Conservation (phyloP, 2,113 vertebrate genomes). For the Gallinago undulata region DNA sequence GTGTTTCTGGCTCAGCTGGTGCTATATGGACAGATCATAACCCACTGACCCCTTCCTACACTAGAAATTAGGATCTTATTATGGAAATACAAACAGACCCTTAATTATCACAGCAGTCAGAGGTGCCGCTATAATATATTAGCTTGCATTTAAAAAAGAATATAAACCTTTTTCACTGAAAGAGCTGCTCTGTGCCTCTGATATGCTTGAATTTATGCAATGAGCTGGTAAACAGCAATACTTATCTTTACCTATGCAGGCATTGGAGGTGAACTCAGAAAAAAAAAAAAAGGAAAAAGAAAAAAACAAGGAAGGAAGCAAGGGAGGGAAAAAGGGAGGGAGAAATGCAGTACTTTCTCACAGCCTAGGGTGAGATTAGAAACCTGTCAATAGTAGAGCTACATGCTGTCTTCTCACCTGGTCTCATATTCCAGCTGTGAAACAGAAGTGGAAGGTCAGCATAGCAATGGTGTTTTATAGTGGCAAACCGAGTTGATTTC, state of each 20-base stretch:
- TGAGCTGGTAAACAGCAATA: slow-evolving; percentile 36
- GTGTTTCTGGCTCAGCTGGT: neutral
- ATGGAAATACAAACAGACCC: neutral
- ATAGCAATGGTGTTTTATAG: neutral
- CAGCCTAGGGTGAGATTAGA: neutral
- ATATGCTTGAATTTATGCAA: slow-evolving; percentile 50
- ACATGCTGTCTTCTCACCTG: slow-evolving; percentile 26
- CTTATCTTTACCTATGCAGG: slow-evolving; percentile 21
- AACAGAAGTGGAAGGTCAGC: slow-evolving; percentile 43
- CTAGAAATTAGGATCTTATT: slow-evolving; percentile 6
- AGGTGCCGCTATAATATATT: slow-evolving; percentile 8
- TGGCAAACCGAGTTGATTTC: slow-evolving; percentile 37
- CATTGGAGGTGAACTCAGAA: slow-evolving; percentile 12
- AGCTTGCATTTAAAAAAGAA: slow-evolving; percentile 15
- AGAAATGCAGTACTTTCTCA: neutral
- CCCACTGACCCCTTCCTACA: neutral
- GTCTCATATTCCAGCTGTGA: slow-evolving; percentile 16
- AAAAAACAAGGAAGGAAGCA: neutral
- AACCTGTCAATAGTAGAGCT: neutral
- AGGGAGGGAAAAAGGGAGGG: neutral
- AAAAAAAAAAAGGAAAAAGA: neutral
- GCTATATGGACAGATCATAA: neutral
- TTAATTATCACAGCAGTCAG: slow-evolving; percentile 25
- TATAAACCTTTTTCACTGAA: neutral
- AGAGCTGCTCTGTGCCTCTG: neutral